Percentiles rank a stretch among this genome's conserved stretches.
These are phyloP conservation scores for Cuculus canorus DNA, from an alignment of 2,797 vertebrate genomes.

Conservation along the genomic window DNA sequence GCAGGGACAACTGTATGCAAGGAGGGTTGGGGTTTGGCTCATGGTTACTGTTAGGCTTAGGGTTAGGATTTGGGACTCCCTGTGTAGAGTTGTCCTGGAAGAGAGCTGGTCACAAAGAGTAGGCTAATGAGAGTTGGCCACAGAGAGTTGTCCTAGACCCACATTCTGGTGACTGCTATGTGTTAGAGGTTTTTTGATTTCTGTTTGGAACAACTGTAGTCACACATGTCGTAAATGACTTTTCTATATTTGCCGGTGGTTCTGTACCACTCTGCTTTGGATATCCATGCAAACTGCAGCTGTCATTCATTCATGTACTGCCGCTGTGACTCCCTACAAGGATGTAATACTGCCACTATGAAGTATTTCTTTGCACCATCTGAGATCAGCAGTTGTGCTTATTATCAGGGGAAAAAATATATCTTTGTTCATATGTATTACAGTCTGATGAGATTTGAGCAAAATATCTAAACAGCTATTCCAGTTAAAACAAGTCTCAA, in stretches of 20 bases:
- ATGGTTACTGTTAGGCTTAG: too few species aligned
- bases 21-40: too few species aligned
- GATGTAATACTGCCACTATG: fast-evolving
- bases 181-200: not conserved
- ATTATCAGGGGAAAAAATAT: not conserved
- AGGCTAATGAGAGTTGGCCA: too few species aligned
- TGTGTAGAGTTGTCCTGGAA: too few species aligned
- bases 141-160: too few species aligned
- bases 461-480: not conserved
- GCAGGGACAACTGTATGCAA: too few species aligned
- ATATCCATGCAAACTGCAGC: not conserved
- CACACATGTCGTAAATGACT: not conserved
- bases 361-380: not conserved
- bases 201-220: not conserved
- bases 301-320: not conserved
- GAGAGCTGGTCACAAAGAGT: too few species aligned
- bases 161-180: not conserved
- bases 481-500: not conserved
- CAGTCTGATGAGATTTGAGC: not conserved
- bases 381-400: not conserved
- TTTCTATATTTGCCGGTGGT: not conserved
- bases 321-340: not conserved
- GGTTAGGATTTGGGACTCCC: too few species aligned
- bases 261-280: not conserved
- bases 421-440: not conserved